A percentile compares a stretch with the other conserved stretches of the same genome.
Conservation (phyloP, 2,888 invertebrate species). For the Hetaerina titia region DNA sequence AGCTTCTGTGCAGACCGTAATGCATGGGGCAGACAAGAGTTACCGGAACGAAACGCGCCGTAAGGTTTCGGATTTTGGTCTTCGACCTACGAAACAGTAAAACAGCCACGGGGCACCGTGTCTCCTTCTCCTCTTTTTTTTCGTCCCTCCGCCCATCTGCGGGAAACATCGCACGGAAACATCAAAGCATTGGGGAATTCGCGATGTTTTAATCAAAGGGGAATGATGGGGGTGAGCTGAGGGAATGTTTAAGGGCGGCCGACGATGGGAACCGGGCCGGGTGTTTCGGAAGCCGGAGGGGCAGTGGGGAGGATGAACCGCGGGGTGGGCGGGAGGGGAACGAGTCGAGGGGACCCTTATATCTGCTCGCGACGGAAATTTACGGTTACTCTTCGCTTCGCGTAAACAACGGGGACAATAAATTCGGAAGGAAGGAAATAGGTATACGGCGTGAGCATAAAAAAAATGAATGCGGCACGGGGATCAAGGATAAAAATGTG, state of each 20-base stretch:
- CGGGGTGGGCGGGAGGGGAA: not conserved
- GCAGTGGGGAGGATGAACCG: not conserved
- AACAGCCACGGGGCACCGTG: no score
- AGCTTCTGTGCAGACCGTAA: no score
- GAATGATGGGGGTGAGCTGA: no score
- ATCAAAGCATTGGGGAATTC: no score
- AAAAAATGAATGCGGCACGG: not conserved
- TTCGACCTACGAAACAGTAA: no score
- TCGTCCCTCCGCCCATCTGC: no score
- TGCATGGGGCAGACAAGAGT: no score
- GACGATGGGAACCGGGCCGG: not conserved
- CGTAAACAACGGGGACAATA: conserved; percentile 57
- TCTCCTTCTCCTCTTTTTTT: no score
- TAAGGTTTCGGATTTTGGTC: no score
- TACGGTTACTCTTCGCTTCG: conserved; percentile 40
- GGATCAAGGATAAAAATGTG: not conserved
- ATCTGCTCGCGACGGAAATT: conserved; percentile 49
- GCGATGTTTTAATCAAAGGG: no score
- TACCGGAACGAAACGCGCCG: no score
- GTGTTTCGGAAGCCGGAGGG: not conserved
- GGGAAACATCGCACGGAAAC: no score
- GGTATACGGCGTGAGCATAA: not conserved
- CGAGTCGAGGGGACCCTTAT: not conserved
- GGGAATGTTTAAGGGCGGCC: not conserved
- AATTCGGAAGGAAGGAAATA: conserved; percentile 45